Evolutionary conservation across 2,888 invertebrate species (phyloP), one percentile per base, ranked within the genome.

Genomic region (Scotopteryx bipunctaria): DNA sequence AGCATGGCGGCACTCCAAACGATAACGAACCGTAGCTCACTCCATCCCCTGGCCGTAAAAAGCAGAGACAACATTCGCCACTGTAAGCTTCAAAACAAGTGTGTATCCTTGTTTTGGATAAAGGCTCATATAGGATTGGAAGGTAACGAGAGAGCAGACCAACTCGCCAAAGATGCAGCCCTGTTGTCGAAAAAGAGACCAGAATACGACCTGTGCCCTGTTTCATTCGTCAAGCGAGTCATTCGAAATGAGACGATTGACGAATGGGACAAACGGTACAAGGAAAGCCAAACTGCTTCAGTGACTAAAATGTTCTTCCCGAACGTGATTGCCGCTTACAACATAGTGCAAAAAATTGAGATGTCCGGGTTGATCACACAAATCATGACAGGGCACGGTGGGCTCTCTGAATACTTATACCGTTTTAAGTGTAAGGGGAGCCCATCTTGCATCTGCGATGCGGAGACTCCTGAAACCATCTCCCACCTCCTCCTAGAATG

Each of bases 71-170:
- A 35, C 23, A 1, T 49, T 2, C 11, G 8, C 15, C 0, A 6
- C 6, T 1, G 8, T 0, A 14, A n/a, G 8, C 0, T 1, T 0
- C 25, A 35, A 2, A 16, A 35, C 2, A 47, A 53, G n/a, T 0
- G 4, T 0, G 15, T 58, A 0, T 5, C 11, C 0, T 14, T 64
- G 0, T 55, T 23, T 32, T 65, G 61, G 59, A 35, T 59, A 0
- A 61, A 58, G 31, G 60, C 61, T 0, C 61, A 62, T 5, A 57
- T 41, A 0, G 58, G 58, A 2, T n/a, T 52, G 3, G 33, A 19
- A 8, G 60, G 57, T 0, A 63, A 58, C 13, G 59, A 63, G 17
- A 32, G 61, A 1, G 64, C 61, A 0, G 57, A 60, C 23, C 8
- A 51, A 1, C 48, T 62, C 0, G 57, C 57, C 0, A 63, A 60